Evolutionary conservation across 2,888 invertebrate species (phyloP).

Genomic region (Antheraea yamamai): DNA sequence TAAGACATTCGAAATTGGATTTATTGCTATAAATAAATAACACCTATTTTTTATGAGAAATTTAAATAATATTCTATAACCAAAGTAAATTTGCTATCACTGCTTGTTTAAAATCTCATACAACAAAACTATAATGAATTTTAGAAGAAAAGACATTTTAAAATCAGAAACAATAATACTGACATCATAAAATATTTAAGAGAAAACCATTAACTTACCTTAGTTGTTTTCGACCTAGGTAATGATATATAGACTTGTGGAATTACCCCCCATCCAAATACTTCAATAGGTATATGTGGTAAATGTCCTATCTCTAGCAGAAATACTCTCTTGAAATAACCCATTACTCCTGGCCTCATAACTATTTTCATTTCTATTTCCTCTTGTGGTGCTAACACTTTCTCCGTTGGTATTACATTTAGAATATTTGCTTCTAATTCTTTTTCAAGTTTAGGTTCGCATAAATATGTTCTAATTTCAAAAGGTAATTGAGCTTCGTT

Average conservation of each 20-base stretch:
- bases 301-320: conserved; percentile 80
- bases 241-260: conserved; percentile 82
- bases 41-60: not conserved
- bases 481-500: conserved; percentile 78
- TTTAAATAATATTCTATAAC: not conserved
- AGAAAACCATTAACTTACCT: conserved; percentile 41
- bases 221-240: conserved; percentile 59
- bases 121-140: not conserved
- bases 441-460: conserved; percentile 55
- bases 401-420: conserved; percentile 67
- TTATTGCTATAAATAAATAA: not conserved
- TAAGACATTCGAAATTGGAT: not conserved
- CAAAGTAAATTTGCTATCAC: not conserved
- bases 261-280: conserved; percentile 81
- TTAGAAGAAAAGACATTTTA: not conserved
- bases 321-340: conserved; percentile 75
- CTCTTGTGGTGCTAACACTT: conserved; percentile 64
- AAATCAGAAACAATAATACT: not conserved
- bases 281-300: conserved; percentile 75
- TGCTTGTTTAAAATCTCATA: not conserved
- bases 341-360: conserved; percentile 80
- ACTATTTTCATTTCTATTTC: conserved; percentile 65
- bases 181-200: not conserved
- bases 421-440: conserved; percentile 70
- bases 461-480: conserved; percentile 65